These are phyloP conservation scores for Adineta ricciae DNA, from an alignment of 2,888 invertebrate species.

Conservation along the genomic window DNA sequence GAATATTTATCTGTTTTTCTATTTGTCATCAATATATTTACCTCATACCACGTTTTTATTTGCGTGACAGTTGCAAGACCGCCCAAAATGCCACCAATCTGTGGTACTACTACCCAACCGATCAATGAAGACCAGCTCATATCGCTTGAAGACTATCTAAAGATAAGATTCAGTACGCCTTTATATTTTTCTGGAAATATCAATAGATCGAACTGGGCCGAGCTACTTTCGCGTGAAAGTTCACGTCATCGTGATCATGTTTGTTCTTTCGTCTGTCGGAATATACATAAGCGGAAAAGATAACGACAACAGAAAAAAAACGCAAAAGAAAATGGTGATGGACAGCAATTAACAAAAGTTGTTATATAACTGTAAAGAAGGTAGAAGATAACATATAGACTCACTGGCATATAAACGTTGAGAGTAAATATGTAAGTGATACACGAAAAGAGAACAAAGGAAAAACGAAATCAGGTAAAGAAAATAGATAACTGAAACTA, in stretches of 20 bases:
- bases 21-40: background rate
- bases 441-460: background rate
- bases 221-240: too few species aligned
- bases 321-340: background rate
- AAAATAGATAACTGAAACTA: background rate
- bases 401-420: background rate
- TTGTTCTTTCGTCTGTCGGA: background rate
- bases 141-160: background rate
- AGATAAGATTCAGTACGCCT: too few species aligned
- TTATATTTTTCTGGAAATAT: too few species aligned
- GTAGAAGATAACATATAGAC: background rate
- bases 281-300: background rate
- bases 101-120: background rate
- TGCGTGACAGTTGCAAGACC: background rate
- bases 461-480: background rate
- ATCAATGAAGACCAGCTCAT: background rate
- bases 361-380: background rate
- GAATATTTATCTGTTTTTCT: too few species aligned
- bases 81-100: background rate
- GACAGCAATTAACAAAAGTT: background rate
- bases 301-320: background rate
- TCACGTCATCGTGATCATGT: background rate
- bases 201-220: too few species aligned
- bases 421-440: background rate
- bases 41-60: slow-evolving; percentile 9